A percentile compares a stretch with the other conserved stretches of the same genome.
Evolutionary conservation across 2,888 invertebrate genomes (phyloP).

Genomic region (Dicyrtoma fusca): DNA sequence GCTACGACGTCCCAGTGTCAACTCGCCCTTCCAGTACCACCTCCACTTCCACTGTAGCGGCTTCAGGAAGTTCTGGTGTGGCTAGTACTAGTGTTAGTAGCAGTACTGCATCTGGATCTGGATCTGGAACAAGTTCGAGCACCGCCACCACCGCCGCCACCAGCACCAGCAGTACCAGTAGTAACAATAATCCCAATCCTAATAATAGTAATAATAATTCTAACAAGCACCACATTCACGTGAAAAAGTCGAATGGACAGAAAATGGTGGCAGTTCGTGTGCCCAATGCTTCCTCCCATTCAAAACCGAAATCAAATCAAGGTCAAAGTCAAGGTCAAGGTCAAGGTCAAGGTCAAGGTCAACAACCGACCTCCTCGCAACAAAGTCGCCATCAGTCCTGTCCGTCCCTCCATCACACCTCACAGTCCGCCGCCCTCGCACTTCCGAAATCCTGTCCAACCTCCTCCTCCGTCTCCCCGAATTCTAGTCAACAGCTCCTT

Average conservation of each 20-base stretch:
- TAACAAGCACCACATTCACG: neutral
- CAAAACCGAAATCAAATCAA: too few species aligned
- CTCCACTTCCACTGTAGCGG: too few species aligned
- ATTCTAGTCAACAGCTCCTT: conserved; percentile 53
- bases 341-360: neutral
- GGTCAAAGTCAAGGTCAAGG: neutral
- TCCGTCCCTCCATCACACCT: conserved; percentile 48
- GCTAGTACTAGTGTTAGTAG: too few species aligned
- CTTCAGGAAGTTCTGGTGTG: too few species aligned
- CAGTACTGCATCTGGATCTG: too few species aligned
- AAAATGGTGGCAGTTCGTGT: neutral
- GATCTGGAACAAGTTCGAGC: too few species aligned
- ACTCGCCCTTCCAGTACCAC: conserved; percentile 3
- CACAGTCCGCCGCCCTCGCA: conserved; percentile 43
- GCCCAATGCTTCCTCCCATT: neutral
- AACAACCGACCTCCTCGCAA: neutral
- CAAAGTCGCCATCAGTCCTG: conserved; percentile 46
- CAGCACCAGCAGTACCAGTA: neutral
- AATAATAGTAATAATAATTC: neutral
- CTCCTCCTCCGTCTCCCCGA: conserved; percentile 54
- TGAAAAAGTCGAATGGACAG: conserved; percentile 16
- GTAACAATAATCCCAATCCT: neutral
- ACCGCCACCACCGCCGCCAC: too few species aligned
- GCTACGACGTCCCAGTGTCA: conserved; percentile 49
- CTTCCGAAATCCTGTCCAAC: conserved; percentile 52